Evolutionary conservation across 35 echinoderm and acorn worm genomes (phyloP).

Genomic region (Strongylocentrotus purpuratus): DNA sequence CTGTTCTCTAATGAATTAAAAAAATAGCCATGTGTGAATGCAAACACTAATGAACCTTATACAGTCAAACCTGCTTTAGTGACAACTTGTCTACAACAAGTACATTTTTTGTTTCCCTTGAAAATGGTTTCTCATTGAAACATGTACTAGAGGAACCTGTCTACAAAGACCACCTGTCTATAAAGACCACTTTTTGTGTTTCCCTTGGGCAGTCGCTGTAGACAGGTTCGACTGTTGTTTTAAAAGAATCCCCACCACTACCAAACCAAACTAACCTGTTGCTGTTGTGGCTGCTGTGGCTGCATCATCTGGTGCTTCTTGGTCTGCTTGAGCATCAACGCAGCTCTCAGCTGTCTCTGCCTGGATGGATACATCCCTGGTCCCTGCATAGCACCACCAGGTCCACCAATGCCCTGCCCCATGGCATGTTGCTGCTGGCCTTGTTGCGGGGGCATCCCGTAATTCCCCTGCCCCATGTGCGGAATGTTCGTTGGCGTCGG

Average conservation of each 20-base stretch:
- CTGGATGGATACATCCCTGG: background rate
- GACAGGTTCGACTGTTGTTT: no score
- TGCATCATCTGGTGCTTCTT: conserved; percentile 73
- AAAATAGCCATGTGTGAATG: no score
- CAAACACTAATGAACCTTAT: background rate
- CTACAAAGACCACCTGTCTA: no score
- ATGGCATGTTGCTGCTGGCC: conserved; percentile 1
- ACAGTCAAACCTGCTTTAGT: no score
- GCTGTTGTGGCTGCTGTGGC: conserved; percentile 67
- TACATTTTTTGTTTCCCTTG: background rate
- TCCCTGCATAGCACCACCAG: conserved; percentile 1
- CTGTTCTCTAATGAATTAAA: no score
- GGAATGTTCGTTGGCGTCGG: conserved; percentile 9
- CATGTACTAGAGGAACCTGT: no score
- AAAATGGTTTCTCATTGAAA: no score
- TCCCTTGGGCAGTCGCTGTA: no score
- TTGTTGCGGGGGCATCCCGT: conserved; percentile 1
- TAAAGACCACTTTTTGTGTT: no score
- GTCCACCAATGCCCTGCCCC: background rate
- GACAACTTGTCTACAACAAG: no score
- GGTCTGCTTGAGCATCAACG: conserved; percentile 59
- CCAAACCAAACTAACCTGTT: conserved; percentile 35
- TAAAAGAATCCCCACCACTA: background rate
- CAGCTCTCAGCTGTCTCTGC: conserved; percentile 37
- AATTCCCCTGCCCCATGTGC: background rate